Evolutionary conservation across 2,797 vertebrate species (phyloP).

Genomic region (Pipistrellus nathusii): DNA sequence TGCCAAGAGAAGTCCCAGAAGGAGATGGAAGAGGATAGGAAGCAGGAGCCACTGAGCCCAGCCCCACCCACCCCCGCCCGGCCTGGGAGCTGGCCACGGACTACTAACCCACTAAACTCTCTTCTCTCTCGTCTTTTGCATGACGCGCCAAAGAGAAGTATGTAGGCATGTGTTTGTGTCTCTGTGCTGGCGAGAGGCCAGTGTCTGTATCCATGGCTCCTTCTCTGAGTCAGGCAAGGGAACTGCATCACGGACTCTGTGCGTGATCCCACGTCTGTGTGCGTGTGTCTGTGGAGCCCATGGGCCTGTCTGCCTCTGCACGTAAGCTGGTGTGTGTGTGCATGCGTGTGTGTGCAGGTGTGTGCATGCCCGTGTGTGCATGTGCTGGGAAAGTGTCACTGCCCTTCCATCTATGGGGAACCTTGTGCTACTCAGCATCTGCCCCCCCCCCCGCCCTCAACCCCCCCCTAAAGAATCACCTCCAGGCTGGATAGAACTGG

Average conservation of each 20-base stretch:
- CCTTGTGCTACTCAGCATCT: not conserved
- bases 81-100: not conserved
- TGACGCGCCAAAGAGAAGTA: constrained; percentile 58
- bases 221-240: constrained; percentile 43
- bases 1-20: not conserved
- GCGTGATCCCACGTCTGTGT: constrained; percentile 3
- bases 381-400: not conserved
- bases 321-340: not conserved
- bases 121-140: constrained; percentile 60
- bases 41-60: not conserved
- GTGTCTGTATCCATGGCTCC: not conserved
- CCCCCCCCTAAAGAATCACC: not conserved
- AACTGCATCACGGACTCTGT: not conserved
- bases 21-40: not conserved
- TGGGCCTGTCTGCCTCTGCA: not conserved
- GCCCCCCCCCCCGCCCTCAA: not conserved
- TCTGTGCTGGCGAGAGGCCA: constrained; percentile 35
- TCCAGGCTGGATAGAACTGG: not conserved
- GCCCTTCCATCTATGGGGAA: not conserved
- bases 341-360: not conserved
- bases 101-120: constrained; percentile 46
- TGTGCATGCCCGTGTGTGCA: not conserved
- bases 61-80: rapidly evolving
- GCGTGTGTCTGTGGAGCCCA: not conserved
- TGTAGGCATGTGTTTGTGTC: constrained; percentile 49